These are phyloP conservation scores for Corythoichthys haematopterus DNA, from an alignment of 2,113 vertebrate species.

Conservation along the genomic window DNA sequence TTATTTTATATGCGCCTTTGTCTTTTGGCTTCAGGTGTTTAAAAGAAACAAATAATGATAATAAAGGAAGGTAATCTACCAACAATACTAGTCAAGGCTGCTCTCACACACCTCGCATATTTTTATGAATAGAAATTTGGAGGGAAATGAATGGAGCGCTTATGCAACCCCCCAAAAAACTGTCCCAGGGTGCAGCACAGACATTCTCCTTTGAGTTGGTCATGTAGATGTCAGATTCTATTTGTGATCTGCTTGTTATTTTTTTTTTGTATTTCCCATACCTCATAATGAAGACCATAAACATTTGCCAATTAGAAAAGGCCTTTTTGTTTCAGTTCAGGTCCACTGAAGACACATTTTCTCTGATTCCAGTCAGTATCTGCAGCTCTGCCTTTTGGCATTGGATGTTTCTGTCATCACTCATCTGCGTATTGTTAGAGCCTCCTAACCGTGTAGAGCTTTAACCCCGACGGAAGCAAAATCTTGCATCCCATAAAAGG, in stretches of 20 bases:
- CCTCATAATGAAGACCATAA: neutral
- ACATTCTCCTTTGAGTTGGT: neutral
- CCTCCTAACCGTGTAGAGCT: constrained; percentile 34
- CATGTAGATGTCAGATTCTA: neutral
- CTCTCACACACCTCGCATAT: constrained; percentile 21
- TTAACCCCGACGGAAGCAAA: constrained; percentile 51
- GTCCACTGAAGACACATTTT: neutral
- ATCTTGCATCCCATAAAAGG: constrained; percentile 54
- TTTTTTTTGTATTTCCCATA: neutral
- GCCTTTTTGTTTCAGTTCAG: neutral
- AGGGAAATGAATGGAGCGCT: constrained; percentile 83
- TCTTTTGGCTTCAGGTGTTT: constrained; percentile 43
- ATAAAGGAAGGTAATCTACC: constrained; percentile 18
- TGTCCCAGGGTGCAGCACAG: neutral
- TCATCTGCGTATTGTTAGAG: constrained; percentile 24
- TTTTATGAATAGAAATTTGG: constrained; percentile 70
- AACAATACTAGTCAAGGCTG: constrained; percentile 26
- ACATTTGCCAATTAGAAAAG: neutral
- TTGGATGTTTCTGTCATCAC: neutral
- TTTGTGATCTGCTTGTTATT: neutral
- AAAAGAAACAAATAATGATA: neutral
- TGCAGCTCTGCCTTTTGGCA: neutral
- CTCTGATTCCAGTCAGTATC: neutral
- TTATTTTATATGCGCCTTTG: constrained; percentile 38
- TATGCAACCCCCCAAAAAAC: constrained; percentile 64